Conservation (phyloP, 2,797 vertebrate genomes). For the Anguilla anguilla region DNA sequence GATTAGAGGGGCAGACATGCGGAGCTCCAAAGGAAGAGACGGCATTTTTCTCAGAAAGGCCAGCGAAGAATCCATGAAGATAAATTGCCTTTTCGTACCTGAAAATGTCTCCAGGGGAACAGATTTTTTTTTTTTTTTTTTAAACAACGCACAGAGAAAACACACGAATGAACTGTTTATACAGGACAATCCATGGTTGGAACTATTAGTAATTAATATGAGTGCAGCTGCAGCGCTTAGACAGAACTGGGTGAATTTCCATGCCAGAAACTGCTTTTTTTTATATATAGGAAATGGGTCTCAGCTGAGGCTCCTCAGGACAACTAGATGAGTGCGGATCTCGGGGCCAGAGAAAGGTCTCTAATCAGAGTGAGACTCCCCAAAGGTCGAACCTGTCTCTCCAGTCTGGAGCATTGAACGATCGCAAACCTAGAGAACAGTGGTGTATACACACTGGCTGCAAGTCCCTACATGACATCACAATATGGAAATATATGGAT, state of each 20-base stretch:
- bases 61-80: neutral
- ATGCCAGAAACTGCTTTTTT: neutral
- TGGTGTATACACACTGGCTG: neutral
- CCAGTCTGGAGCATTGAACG: neutral
- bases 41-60: neutral
- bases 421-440: neutral
- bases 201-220: neutral
- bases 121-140: neutral
- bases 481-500: neutral
- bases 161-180: neutral
- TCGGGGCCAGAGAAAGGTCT: neutral
- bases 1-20: slow-evolving; percentile 22
- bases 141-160: neutral
- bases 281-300: neutral
- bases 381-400: neutral
- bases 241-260: neutral
- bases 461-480: neutral
- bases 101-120: neutral
- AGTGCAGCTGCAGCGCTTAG: neutral
- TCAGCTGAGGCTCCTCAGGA: neutral
- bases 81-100: slow-evolving; percentile 2
- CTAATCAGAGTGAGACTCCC: neutral
- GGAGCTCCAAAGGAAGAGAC: slow-evolving; percentile 3
- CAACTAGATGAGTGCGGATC: neutral
- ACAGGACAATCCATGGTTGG: neutral